Conservation (phyloP, 1,140 invertebrate species). For the Drosophila punjabiensis region DNA sequence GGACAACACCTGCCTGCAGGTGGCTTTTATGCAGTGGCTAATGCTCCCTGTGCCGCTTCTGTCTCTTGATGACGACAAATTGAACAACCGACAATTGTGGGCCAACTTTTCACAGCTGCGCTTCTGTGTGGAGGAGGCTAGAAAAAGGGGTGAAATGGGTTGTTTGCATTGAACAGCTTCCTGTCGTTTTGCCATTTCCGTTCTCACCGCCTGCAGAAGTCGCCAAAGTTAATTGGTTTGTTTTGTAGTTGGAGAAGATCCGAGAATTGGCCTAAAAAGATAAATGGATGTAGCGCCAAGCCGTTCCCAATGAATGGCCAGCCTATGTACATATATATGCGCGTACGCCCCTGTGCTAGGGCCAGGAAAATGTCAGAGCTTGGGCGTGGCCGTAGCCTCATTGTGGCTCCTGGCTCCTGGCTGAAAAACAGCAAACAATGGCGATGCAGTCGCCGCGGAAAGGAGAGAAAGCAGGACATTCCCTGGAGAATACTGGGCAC, state of each 20-base stretch:
- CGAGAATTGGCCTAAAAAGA: constrained; percentile 66
- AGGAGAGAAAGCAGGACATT: constrained; percentile 5
- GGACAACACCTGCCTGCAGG: constrained; percentile 6
- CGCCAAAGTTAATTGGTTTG: constrained; percentile 74
- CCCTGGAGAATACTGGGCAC: constrained; percentile 22
- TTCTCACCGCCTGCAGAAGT: constrained; percentile 44
- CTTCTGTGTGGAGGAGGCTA: constrained; percentile 5
- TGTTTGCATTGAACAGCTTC: constrained; percentile 54
- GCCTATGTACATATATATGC: constrained; percentile 2
- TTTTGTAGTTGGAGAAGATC: constrained; percentile 64
- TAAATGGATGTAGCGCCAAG: constrained; percentile 19
- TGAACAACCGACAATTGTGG: constrained; percentile 47
- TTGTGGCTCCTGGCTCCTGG: constrained; percentile 29
- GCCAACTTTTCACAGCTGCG: constrained; percentile 36
- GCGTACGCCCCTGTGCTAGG: constrained; percentile 4
- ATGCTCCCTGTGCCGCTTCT: constrained; percentile 27
- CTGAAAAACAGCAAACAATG: constrained; percentile 20
- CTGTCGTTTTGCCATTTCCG: constrained; percentile 58
- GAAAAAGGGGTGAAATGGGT: constrained; percentile 6
- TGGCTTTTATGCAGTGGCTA: constrained; percentile 22
- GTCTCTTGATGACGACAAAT: constrained; percentile 54
- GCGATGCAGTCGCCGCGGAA: constrained; percentile 24
- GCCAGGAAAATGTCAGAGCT: constrained; percentile 59
- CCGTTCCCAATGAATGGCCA: constrained; percentile 27
- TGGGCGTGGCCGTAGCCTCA: constrained; percentile 44